Evolutionary conservation across 2,797 vertebrate genomes (phyloP), one percentile per base, ranked within the genome.

Genomic region (Euthynnus affinis): DNA sequence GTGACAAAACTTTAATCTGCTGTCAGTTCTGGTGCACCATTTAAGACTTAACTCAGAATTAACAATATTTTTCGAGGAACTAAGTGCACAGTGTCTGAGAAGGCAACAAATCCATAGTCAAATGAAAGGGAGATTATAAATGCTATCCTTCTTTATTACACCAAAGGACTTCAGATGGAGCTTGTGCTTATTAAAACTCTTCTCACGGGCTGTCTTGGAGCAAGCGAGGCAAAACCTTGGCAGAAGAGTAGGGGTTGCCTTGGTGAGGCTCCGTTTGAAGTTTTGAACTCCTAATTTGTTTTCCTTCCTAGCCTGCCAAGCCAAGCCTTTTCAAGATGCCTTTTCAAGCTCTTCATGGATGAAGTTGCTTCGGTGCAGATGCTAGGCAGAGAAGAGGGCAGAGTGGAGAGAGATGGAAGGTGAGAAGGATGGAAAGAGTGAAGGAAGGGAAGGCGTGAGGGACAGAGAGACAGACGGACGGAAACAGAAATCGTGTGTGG

Each of bases 251-350:
- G 48, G 29, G 76, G 89, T 88, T 91, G 89, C 81, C 89, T 82
- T 83, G 86, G 89, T 89, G 86, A 88, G 58, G 87, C 73, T 62
- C 34, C 29, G 78, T 91, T 93, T 93, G 88, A 94, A 90, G 86
- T 88, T 62, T 57, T 71, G 63, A 88, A 84, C 80, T 86, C 84
- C 82, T 91, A 87, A 92, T 94, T 94, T 89, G 89, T 90, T 90
- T 93, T 87, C 76, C 68, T 57, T 83, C 72, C 65, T 22, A 59
- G 63, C 52, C 82, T 88, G 88, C 87, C 85, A 88, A 78, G 74
- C 75, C 42, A 22, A 74, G 83, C 75, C 81, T 85, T 90, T 82
- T 90, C 82, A 88, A 89, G 91, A 86, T 87, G 83, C 74, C 78
- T 85, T 89, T 88, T 87, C 74, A 65, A 82, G 62, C 81, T 84